phyloP scores from a whole-genome alignment of 1,140 invertebrate genomes.

The Pomacea maculata region DNA sequence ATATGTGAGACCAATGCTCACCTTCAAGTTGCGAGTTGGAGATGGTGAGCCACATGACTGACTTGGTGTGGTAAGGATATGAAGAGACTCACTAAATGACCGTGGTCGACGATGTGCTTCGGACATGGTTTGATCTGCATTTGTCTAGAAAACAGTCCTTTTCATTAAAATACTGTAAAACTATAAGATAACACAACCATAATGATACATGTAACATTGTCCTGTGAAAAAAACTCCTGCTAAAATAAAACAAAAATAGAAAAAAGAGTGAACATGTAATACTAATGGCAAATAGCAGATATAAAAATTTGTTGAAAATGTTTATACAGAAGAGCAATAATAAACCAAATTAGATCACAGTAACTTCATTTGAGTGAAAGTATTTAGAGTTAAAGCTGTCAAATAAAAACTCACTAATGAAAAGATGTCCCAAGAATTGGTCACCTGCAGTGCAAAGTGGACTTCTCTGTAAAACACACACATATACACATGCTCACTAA shows the following conservation, averaged over 20 bases:
- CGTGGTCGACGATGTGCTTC: conserved; percentile 49
- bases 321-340: no score
- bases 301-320: not conserved
- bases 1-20: conserved; percentile 18
- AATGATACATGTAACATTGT: not conserved
- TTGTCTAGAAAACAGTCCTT: conserved; percentile 22
- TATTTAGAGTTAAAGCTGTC: no score
- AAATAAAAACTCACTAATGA: conserved; percentile 33
- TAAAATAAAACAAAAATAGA: not conserved
- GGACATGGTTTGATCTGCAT: conserved; percentile 47
- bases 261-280: not conserved
- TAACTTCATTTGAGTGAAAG: no score
- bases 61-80: conserved; percentile 64
- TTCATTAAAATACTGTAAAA: no score
- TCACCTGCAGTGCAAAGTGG: conserved; percentile 29
- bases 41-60: conserved; percentile 74
- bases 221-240: not conserved
- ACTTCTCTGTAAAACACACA: conserved; percentile 29
- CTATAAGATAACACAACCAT: not conserved
- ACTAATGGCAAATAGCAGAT: not conserved
- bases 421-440: conserved; percentile 32
- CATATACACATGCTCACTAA: no score
- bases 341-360: no score
- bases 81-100: conserved; percentile 63
- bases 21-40: conserved; percentile 66